These are phyloP conservation scores for Emydoidea blandingii DNA, from an alignment of 2,797 vertebrate genomes.

Conservation along the genomic window DNA sequence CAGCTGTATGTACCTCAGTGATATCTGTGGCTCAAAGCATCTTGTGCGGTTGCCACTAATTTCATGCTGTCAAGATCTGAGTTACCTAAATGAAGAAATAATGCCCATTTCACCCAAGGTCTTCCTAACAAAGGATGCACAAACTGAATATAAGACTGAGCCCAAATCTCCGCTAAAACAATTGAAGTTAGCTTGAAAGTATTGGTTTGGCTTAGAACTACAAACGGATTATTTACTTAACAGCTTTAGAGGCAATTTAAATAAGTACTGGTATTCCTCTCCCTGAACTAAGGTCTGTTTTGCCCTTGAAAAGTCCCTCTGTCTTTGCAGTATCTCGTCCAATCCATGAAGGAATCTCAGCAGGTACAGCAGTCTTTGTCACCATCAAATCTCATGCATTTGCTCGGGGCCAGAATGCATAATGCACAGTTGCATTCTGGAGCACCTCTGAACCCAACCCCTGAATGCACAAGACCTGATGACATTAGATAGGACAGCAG, in stretches of 20 bases:
- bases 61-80: background rate
- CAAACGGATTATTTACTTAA: background rate
- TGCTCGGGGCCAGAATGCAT: background rate
- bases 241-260: background rate
- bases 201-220: background rate
- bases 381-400: background rate
- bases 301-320: background rate
- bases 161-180: background rate
- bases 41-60: background rate
- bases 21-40: constrained; percentile 22
- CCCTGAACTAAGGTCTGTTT: background rate
- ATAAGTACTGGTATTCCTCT: background rate
- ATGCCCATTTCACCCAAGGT: background rate
- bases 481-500: fast-evolving
- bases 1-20: constrained; percentile 50
- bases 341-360: background rate
- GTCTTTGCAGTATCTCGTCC: background rate
- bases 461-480: background rate
- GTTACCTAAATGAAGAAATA: background rate
- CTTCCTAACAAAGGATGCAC: background rate
- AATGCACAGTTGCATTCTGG: background rate
- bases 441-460: background rate
- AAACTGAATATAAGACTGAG: background rate
- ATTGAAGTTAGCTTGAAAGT: background rate
- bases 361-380: background rate